Percentiles rank a stretch among this genome's conserved stretches.
These are phyloP conservation scores for Myotis planiceps DNA, from an alignment of 2,797 vertebrate genomes.

Conservation along the genomic window DNA sequence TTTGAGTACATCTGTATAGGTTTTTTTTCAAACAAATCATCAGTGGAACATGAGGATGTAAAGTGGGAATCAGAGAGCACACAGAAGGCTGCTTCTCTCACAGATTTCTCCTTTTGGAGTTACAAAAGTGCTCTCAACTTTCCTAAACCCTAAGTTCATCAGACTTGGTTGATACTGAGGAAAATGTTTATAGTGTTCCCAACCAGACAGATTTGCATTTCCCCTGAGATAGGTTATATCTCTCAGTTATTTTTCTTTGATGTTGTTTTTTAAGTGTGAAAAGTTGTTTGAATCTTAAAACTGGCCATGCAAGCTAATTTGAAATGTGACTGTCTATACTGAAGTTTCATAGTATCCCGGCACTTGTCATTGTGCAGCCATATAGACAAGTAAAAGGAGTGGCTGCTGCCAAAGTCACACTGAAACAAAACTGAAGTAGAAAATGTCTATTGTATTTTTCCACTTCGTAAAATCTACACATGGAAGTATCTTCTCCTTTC, in stretches of 20 bases:
- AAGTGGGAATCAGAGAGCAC: not conserved
- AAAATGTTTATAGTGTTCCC: conserved; percentile 27
- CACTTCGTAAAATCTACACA: not conserved
- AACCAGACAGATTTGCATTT: not conserved
- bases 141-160: not conserved
- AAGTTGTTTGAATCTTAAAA: conserved; percentile 37
- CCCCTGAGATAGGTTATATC: not conserved
- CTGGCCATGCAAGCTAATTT: not conserved
- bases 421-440: not conserved
- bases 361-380: not conserved
- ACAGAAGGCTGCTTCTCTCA: accelerated
- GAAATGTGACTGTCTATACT: not conserved
- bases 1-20: not conserved
- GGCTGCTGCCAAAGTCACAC: not conserved
- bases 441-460: not conserved
- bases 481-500: not conserved
- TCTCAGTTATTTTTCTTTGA: not conserved
- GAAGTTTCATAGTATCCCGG: not conserved
- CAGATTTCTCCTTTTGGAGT: not conserved
- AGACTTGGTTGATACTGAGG: not conserved
- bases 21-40: not conserved
- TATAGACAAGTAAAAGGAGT: not conserved
- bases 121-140: not conserved
- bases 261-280: not conserved
- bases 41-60: not conserved